These are phyloP conservation scores for Xanthostigma xanthostigma DNA, from an alignment of 2,888 invertebrate genomes.

Conservation along the genomic window DNA sequence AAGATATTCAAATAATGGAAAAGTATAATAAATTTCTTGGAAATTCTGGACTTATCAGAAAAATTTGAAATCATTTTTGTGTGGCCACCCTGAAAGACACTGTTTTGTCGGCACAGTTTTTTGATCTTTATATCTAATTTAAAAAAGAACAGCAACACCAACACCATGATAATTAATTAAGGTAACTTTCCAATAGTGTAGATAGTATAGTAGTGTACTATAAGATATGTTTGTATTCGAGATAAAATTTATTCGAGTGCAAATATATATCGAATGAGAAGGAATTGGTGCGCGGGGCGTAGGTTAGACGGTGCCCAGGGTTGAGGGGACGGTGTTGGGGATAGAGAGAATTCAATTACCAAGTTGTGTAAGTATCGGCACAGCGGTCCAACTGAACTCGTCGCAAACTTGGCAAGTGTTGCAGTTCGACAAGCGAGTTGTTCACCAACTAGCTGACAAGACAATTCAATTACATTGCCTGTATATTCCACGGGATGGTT, in stretches of 20 bases:
- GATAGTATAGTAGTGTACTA: no score
- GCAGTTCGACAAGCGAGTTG: not conserved
- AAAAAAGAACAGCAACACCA: no score
- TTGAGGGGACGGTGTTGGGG: not conserved
- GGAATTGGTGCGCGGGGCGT: constrained; percentile 18
- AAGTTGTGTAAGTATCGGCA: constrained; percentile 26
- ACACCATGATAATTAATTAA: no score
- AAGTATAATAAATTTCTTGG: no score
- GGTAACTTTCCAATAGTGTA: no score
- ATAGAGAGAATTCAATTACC: constrained; percentile 30
- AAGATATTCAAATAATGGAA: no score
- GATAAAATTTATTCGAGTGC: constrained; percentile 26
- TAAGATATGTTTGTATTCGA: constrained; percentile 7
- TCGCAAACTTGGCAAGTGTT: constrained; percentile 1
- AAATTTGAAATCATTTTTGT: no score
- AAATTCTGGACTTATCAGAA: no score
- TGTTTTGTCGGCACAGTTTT: no score
- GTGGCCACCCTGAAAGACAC: no score
- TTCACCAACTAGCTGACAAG: constrained; percentile 25
- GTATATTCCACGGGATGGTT: constrained; percentile 27
- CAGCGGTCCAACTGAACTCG: constrained; percentile 21
- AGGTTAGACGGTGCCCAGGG: no score
- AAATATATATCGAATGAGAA: constrained; percentile 24
- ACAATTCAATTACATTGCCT: constrained; percentile 31
- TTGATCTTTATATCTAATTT: no score